Evolutionary conservation across 2,888 invertebrate species (phyloP).

Genomic region (Eristalinus aeneus): DNA sequence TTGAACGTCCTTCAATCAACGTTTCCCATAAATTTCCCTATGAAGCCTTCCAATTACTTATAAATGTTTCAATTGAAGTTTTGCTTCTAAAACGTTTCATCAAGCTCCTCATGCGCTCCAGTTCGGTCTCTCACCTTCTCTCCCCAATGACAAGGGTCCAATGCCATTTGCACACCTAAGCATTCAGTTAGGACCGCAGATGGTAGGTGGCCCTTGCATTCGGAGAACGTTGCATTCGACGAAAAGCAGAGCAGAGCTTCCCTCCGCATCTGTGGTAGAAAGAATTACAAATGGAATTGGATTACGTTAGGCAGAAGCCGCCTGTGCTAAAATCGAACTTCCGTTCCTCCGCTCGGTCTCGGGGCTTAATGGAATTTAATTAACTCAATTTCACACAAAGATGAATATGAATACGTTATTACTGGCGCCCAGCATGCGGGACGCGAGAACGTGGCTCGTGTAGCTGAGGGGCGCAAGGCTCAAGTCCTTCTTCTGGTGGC

Average conservation of each 20-base stretch:
- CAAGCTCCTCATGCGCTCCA: background rate
- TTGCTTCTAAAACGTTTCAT: slow-evolving; percentile 16
- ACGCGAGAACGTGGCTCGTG: background rate
- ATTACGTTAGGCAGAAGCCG: background rate
- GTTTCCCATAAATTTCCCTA: background rate
- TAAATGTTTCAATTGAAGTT: slow-evolving; percentile 34
- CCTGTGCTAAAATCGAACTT: background rate
- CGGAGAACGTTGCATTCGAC: background rate
- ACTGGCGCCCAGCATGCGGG: background rate
- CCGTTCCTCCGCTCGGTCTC: background rate
- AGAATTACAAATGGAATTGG: slow-evolving; percentile 14
- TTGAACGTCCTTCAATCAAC: background rate
- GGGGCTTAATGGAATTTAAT: slow-evolving; percentile 42
- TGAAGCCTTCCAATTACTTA: slow-evolving; percentile 15
- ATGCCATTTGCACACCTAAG: slow-evolving; percentile 19
- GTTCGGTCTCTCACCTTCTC: background rate
- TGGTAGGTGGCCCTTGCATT: background rate
- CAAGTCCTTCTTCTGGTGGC: background rate
- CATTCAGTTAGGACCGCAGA: slow-evolving; percentile 9
- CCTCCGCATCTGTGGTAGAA: background rate
- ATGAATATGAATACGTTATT: slow-evolving; percentile 40
- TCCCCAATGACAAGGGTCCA: background rate
- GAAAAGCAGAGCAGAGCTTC: background rate
- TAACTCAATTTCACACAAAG: slow-evolving; percentile 50
- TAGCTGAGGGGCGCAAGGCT: background rate